phyloP scores from a whole-genome alignment of 2,113 vertebrate genomes.

The Bambusicola thoracicus region DNA sequence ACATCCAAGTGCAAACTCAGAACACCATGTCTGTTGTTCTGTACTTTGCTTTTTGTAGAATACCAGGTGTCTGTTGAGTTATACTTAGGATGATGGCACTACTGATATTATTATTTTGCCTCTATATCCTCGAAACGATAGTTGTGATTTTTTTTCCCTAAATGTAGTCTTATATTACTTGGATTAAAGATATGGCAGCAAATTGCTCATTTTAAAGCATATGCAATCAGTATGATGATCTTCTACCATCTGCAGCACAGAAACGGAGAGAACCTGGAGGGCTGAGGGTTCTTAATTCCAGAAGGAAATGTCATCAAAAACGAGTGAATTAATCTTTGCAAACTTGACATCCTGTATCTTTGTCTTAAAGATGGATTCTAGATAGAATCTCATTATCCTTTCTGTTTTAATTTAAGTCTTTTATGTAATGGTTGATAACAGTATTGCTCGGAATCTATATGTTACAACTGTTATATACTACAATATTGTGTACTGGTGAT shows the following conservation, averaged over 20 bases:
- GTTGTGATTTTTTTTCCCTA: neutral
- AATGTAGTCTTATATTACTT: neutral
- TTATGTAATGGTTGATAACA: conserved; percentile 1
- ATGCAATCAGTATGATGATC: neutral
- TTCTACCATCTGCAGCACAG: conserved; percentile 41
- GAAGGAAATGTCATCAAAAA: conserved; percentile 36
- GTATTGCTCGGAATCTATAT: neutral
- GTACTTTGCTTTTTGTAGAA: conserved; percentile 10
- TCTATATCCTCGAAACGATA: neutral
- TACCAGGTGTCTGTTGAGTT: neutral
- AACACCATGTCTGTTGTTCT: conserved; percentile 24
- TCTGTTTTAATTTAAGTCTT: neutral
- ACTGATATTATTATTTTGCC: neutral
- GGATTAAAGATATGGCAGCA: conserved; percentile 4
- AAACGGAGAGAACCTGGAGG: conserved; percentile 10
- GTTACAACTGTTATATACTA: neutral
- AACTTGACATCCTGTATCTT: neutral
- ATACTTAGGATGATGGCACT: neutral
- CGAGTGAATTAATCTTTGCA: conserved; percentile 12
- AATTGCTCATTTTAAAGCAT: conserved; percentile 14
- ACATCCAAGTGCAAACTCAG: conserved; percentile 42
- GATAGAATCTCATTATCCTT: neutral
- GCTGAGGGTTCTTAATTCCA: neutral
- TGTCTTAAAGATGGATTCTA: neutral
- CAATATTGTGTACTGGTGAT: neutral